Conservation (phyloP, 1,140 invertebrate species). For the Nephotettix cincticeps region DNA sequence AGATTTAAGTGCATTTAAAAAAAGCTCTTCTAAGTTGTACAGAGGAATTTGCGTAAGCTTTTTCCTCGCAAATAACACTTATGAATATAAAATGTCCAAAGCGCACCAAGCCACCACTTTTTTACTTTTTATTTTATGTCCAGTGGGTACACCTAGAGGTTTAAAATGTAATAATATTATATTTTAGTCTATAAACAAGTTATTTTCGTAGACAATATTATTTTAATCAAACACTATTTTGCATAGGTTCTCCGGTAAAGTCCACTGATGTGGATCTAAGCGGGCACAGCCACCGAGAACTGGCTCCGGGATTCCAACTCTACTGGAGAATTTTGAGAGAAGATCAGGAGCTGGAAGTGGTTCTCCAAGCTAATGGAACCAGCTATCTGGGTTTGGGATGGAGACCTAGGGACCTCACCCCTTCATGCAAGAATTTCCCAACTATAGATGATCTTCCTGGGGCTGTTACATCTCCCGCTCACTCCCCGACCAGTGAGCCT, state of each 20-base stretch:
- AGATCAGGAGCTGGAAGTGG: conserved; percentile 78
- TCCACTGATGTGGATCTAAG: conserved; percentile 62
- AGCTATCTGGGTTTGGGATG: conserved; percentile 86
- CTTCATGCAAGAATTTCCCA: conserved; percentile 75
- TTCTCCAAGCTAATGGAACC: conserved; percentile 78
- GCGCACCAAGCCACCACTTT: too few relatives aligned
- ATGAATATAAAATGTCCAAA: too few relatives aligned
- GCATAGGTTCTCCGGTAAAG: conserved; percentile 63
- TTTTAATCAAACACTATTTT: neutral
- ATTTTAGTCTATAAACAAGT: too few relatives aligned
- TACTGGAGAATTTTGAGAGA: conserved; percentile 83
- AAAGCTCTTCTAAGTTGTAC: too few relatives aligned
- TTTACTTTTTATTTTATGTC: too few relatives aligned
- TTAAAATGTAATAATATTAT: too few relatives aligned
- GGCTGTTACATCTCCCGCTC: conserved; percentile 45
- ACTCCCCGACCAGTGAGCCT: conserved; percentile 46
- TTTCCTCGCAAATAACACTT: too few relatives aligned
- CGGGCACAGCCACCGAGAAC: conserved; percentile 65
- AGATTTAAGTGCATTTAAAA: too few relatives aligned
- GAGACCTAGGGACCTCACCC: conserved; percentile 69
- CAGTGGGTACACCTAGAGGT: too few relatives aligned
- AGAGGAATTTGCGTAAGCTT: too few relatives aligned
- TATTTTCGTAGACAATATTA: too few relatives aligned
- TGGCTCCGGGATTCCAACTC: conserved; percentile 70
- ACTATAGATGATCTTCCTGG: conserved; percentile 48